These are phyloP conservation scores for Ptilonorhynchus violaceus DNA, from an alignment of 2,113 vertebrate species.

Conservation along the genomic window DNA sequence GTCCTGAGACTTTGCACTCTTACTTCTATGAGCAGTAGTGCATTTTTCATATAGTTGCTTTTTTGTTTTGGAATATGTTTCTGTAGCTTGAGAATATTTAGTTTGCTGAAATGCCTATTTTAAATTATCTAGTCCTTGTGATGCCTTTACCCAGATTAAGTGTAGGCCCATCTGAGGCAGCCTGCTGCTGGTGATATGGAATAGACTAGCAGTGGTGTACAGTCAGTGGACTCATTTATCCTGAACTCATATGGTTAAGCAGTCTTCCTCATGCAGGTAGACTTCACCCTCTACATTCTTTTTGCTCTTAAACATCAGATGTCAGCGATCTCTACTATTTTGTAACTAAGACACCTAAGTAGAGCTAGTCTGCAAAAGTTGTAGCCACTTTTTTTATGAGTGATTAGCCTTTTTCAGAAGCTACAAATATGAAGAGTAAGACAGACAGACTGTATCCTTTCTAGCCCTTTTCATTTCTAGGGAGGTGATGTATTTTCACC, in stretches of 20 bases:
- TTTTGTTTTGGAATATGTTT: not conserved
- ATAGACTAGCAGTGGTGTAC: not conserved
- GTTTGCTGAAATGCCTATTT: constrained; percentile 3
- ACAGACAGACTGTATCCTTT: not conserved
- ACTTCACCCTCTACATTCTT: not conserved
- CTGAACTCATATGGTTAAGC: not conserved
- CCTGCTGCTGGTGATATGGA: not conserved
- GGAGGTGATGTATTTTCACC: not conserved
- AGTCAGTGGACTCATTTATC: not conserved
- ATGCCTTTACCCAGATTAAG: not conserved
- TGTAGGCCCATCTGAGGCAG: not conserved
- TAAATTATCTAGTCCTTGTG: not conserved
- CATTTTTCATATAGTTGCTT: not conserved
- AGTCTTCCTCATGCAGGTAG: not conserved
- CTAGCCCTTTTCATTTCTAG: not conserved
- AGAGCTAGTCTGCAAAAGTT: not conserved
- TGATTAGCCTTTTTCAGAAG: not conserved
- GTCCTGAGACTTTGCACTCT: not conserved
- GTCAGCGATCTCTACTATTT: not conserved
- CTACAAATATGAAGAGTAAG: not conserved
- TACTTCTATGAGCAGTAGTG: not conserved
- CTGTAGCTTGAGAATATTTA: not conserved
- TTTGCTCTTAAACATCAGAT: not conserved
- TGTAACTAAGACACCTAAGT: not conserved
- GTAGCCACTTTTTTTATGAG: not conserved